A percentile compares a stretch with the other conserved stretches of the same genome.
Conservation (phyloP, 2,888 invertebrate species). For the Aleiodes alternator region DNA sequence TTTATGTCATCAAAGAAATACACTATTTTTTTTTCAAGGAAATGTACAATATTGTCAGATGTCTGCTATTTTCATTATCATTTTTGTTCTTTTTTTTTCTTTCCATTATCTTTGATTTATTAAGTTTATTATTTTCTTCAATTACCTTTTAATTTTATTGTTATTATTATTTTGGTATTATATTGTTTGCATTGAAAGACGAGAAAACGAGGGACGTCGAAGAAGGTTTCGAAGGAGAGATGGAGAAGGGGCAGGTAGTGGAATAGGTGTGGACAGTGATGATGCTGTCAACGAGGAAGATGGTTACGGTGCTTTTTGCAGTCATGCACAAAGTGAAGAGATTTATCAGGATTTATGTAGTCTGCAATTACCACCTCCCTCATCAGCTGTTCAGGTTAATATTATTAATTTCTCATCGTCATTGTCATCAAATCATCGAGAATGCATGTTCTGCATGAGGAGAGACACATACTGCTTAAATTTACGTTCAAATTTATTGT, state of each 20-base stretch:
- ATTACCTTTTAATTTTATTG: background rate
- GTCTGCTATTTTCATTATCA: too few relatives aligned
- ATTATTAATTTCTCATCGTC: constrained; percentile 56
- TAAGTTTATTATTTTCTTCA: background rate
- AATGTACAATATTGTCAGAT: too few relatives aligned
- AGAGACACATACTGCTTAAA: background rate
- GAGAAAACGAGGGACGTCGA: constrained; percentile 72
- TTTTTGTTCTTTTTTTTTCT: background rate
- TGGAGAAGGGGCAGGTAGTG: constrained; percentile 68
- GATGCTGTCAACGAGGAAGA: constrained; percentile 77
- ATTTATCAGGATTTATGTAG: constrained; percentile 96
- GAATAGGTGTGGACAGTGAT: constrained; percentile 63
- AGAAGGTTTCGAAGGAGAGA: constrained; percentile 71
- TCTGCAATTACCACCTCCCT: constrained; percentile 79
- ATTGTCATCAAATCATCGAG: constrained; percentile 25
- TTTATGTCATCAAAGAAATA: too few relatives aligned
- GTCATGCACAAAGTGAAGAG: constrained; percentile 90
- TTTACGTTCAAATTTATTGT: constrained; percentile 29
- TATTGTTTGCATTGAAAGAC: constrained; percentile 70
- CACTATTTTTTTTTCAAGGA: too few relatives aligned
- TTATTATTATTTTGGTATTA: constrained; percentile 48
- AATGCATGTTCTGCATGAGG: constrained; percentile 26
- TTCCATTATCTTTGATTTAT: background rate
- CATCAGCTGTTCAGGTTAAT: constrained; percentile 72
- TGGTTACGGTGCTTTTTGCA: constrained; percentile 83